phyloP scores from a whole-genome alignment of 1,140 invertebrate genomes.

The Micrasema minimum region DNA sequence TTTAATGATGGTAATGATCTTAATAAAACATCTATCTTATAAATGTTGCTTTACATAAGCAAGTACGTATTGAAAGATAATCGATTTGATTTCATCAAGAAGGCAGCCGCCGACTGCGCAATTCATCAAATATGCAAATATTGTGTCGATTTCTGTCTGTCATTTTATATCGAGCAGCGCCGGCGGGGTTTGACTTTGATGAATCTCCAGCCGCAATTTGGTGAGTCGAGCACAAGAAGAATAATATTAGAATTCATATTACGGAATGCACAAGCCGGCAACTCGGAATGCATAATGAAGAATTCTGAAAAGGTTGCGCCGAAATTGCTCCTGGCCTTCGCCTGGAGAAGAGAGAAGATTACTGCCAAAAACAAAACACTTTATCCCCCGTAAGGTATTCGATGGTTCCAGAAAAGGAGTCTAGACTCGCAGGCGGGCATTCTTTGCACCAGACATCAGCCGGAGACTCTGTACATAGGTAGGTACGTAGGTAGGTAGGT shows the following conservation, averaged over 20 bases:
- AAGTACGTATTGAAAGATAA: no score
- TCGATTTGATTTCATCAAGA: no score
- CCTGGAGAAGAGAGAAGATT: no score
- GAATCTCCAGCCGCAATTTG: neutral
- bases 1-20: neutral
- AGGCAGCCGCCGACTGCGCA: no score
- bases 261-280: constrained; percentile 18
- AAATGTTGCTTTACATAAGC: no score
- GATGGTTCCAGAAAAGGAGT: no score
- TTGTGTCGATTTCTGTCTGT: constrained; percentile 2
- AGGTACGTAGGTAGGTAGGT: no score
- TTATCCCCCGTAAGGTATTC: no score
- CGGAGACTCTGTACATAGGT: no score
- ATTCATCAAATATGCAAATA: neutral
- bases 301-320: constrained; percentile 12
- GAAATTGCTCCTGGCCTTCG: neutral
- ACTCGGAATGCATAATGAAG: constrained; percentile 2
- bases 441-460: no score
- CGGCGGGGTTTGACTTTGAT: neutral
- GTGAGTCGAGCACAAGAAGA: neutral
- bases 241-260: constrained; percentile 8
- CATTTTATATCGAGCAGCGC: neutral
- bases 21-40: neutral
- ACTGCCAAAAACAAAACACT: no score
- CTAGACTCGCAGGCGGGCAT: no score